Evolutionary conservation across 2,113 vertebrate species (phyloP), one percentile per base, ranked within the genome.

Genomic region (Tachysurus fulvidraco): DNA sequence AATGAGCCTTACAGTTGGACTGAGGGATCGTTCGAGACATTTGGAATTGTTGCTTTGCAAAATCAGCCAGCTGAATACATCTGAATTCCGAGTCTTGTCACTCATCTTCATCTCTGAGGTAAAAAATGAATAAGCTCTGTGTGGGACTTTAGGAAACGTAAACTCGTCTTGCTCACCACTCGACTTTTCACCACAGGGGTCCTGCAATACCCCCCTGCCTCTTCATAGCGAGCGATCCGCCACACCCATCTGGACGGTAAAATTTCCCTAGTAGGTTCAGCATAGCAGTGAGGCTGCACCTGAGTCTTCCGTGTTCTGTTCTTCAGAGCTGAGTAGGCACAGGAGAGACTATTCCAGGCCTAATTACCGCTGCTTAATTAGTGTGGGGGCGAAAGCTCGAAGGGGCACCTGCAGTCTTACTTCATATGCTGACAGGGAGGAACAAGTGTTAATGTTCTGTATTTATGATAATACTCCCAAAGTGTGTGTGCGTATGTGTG

Each of bases 341-440:
- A 84, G 69, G 87, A 89, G 88, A 86, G 81, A 69, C 86, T 62
- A 87, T 87, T 81, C 87, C 96, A 96, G 96, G 96, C 95, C 95
- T 97, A 97, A 97, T 97, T 97, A 97, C 96, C 95, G 95, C 94
- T 95, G 93, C 95, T 97, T 97, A 97, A 97, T 97, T 97, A 97
- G 96, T 96, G 96, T 95, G 96, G 95, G 96, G 96, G 96, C 96
- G 96, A 96, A 96, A 96, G 95, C 96, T 96, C 96, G 94, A 94
- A 93, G 95, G 96, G 97, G 96, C 96, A 96, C 96, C 96, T 96
- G 96, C 96, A 96, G 96, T 96, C 96, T 97, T 97, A 97, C 97
- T 97, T 97, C 97, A 97, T 96, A 95, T 96, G 95, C 96, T 97
- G 96, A 97, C 96, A 96, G 96, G 95, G 95, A 96, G 95, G 96